Base-by-base conservation (phyloP, 2,113 vertebrate species). In the Coturnix japonica region DNA sequence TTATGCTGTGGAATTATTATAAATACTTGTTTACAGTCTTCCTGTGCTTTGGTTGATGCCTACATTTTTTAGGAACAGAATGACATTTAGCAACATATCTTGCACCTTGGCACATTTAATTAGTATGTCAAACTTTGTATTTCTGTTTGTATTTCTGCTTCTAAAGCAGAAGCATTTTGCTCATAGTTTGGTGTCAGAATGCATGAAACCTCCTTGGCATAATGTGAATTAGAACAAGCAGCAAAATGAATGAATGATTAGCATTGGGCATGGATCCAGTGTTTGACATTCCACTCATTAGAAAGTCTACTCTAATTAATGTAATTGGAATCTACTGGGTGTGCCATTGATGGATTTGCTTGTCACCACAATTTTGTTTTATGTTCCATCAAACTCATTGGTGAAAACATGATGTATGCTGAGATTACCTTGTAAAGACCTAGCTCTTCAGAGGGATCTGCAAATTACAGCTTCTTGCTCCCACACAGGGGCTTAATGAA, bases 251-350 rank as follows among this genome's bases (percentile, higher is more conserved):
- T 97, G 95, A 96, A 95, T 96, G 94, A 96, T 97, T 97, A 97
- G 88, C 87, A 79, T 93, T 95, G 96, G 96, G 96, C 96, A 97
- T 86, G 89, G 95, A 95, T 96, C 96, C 96, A 97, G 95, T 91
- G 89, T 96, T 96, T 97, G 96, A 97, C 96, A 95, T 94, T 96
- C 88, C 84, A 91, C 93, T 97, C 95, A 97, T 97, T 97, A 96
- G 95, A 94, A 97, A 97, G 95, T 96, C 96, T 94, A 94, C 94
- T 94, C 92, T 97, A 97, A 97, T 97, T 96, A 97, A 96, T 16
- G 89, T 97, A 96, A 96, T 96, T 97, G 96, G 96, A 95, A 97
- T 97, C 94, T 97, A 97, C 94, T 96, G 95, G 96, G 94, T 97
- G 95, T 97, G 95, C 95, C 89, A 95, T 94, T 97, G 96, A 97